phyloP scores from a whole-genome alignment of 64 coral and sea anemone species.

The Astreopora myriophthalma region DNA sequence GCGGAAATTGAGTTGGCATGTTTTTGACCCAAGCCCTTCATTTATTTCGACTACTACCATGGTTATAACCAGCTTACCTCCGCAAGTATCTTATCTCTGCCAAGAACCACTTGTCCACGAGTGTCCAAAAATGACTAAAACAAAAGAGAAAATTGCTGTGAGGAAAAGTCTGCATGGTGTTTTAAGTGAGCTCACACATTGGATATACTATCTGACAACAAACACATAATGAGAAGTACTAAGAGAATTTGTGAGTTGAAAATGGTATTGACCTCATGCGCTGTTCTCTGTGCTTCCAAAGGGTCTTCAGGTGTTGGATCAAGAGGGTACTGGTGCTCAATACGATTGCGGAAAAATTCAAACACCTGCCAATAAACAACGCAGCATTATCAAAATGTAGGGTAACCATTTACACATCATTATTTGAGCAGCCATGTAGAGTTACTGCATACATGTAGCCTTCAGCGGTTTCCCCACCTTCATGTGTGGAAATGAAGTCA shows the following conservation, averaged over 20 bases:
- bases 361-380: constrained; percentile 70
- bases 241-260: too few species aligned
- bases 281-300: constrained; percentile 86
- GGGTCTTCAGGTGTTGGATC: constrained; percentile 98
- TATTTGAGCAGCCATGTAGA: too few species aligned
- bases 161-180: not conserved
- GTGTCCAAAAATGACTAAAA: constrained; percentile 95
- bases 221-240: too few species aligned
- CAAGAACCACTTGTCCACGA: constrained; percentile 90
- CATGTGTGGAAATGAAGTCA: too few species aligned
- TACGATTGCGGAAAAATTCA: constrained; percentile 90
- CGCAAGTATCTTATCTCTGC: constrained; percentile 89
- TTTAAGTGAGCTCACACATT: not conserved
- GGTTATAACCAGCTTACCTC: constrained; percentile 51
- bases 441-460: too few species aligned
- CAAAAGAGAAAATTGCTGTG: not conserved
- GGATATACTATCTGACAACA: too few species aligned
- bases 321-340: constrained; percentile 90
- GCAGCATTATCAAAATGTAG: not conserved
- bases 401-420: too few species aligned
- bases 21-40: too few species aligned
- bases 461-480: too few species aligned
- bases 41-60: not conserved
- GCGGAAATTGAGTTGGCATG: too few species aligned
- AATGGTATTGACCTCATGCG: constrained; percentile 97